Evolutionary conservation across 2,888 invertebrate genomes (phyloP).

Genomic region (Strigamia transsilvanica): DNA sequence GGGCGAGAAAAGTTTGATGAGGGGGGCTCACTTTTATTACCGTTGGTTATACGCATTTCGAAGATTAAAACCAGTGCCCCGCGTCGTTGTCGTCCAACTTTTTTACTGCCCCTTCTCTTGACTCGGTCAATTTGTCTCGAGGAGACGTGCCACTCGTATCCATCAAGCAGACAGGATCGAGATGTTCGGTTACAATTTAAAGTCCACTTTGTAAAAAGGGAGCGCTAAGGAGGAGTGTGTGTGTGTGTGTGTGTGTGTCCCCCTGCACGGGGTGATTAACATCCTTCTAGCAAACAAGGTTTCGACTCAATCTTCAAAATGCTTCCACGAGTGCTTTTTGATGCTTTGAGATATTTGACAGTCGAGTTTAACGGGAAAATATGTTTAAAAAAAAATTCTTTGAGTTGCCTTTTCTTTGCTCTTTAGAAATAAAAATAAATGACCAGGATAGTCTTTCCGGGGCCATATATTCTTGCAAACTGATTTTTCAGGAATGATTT

Average conservation of each 20-base stretch:
- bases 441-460: too few relatives aligned
- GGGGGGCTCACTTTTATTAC: constrained; percentile 18
- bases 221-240: neutral
- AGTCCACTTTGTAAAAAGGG: constrained; percentile 24
- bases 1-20: constrained; percentile 44
- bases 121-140: constrained; percentile 32
- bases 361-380: too few relatives aligned
- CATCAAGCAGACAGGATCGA: constrained; percentile 33
- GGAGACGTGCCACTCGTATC: constrained; percentile 25
- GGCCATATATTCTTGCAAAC: too few relatives aligned
- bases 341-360: neutral
- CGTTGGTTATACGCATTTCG: constrained; percentile 42
- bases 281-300: constrained; percentile 5
- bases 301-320: constrained; percentile 34
- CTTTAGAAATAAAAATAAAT: too few relatives aligned
- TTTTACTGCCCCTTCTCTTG: constrained; percentile 21
- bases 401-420: too few relatives aligned
- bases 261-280: neutral
- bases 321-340: constrained; percentile 23
- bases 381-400: too few relatives aligned
- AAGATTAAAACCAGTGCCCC: constrained; percentile 34
- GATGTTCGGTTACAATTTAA: constrained; percentile 33
- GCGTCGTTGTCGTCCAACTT: neutral
- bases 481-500: too few relatives aligned
- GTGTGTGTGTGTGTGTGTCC: neutral